phyloP scores from a whole-genome alignment of 2,113 vertebrate genomes.

The Dendrocopos noguchii region DNA sequence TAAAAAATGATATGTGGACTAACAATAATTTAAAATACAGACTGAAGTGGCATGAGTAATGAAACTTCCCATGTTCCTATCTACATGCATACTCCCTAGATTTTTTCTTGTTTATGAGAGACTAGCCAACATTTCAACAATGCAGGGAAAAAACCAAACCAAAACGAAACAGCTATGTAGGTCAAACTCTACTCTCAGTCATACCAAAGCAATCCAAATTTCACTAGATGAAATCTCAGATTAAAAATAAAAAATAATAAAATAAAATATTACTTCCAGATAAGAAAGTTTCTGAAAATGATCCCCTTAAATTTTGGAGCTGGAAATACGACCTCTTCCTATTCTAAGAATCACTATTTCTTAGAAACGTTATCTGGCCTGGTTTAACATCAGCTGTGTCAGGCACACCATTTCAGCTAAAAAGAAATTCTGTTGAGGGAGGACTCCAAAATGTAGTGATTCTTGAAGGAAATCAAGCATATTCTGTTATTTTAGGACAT shows the following conservation, averaged over 20 bases:
- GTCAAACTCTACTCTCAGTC: not conserved
- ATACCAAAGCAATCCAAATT: not conserved
- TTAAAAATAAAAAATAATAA: not conserved
- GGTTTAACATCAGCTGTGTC: not conserved
- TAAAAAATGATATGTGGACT: not conserved
- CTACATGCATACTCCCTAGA: slow-evolving; percentile 3
- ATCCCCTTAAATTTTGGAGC: not conserved
- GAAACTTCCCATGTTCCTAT: not conserved
- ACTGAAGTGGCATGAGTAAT: not conserved
- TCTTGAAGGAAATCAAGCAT: not conserved
- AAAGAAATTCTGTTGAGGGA: not conserved
- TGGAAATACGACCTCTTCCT: not conserved
- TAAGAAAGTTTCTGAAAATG: slow-evolving; percentile 20
- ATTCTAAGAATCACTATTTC: not conserved
- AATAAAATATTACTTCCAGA: not conserved
- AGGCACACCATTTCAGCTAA: not conserved
- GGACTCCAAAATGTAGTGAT: slow-evolving; percentile 10
- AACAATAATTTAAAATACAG: not conserved
- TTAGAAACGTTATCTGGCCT: slow-evolving; percentile 22
- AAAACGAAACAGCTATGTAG: not conserved
- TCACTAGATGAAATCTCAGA: not conserved
- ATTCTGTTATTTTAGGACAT: not conserved
- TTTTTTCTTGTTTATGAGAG: not conserved
- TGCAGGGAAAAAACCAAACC: not conserved
- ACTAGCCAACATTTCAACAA: not conserved